phyloP scores from a whole-genome alignment of 2,797 vertebrate genomes.

The Pseudomugil tenellus region DNA sequence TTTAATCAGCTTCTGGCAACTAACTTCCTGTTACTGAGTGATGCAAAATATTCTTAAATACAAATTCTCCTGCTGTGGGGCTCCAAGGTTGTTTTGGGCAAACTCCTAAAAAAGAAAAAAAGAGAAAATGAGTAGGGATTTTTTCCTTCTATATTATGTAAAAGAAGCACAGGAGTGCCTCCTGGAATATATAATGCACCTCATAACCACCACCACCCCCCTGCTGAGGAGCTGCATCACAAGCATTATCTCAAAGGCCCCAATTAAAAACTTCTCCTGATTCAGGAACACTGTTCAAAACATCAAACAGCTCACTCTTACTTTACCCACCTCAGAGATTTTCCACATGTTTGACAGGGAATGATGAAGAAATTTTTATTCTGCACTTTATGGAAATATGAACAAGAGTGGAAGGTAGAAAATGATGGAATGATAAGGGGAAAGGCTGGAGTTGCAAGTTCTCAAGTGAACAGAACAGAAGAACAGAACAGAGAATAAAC shows the following conservation, averaged over 20 bases:
- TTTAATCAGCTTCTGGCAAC: constrained; percentile 29
- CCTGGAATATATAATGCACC: constrained; percentile 37
- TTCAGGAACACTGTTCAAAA: constrained; percentile 51
- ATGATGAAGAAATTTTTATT: background rate
- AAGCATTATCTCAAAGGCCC: constrained; percentile 54
- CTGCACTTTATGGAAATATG: background rate
- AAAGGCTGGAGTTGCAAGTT: no score
- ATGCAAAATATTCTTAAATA: background rate
- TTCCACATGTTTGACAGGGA: constrained; percentile 16
- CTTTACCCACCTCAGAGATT: constrained; percentile 30
- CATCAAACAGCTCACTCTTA: constrained; percentile 23
- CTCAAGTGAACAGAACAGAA: no score
- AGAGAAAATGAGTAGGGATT: constrained; percentile 4
- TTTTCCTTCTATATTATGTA: constrained; percentile 32
- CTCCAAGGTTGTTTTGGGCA: constrained; percentile 18
- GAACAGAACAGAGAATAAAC: background rate
- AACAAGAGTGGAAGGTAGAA: background rate
- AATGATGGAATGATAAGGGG: no score
- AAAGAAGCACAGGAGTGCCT: constrained; percentile 26
- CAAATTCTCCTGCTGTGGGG: constrained; percentile 7
- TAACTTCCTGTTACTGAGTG: background rate
- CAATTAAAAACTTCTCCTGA: constrained; percentile 69
- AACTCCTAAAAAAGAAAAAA: constrained; percentile 3
- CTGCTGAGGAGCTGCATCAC: constrained; percentile 47
- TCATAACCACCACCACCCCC: constrained; percentile 3